phyloP scores from a whole-genome alignment of 2,113 vertebrate species.

The Psittacus erithacus region DNA sequence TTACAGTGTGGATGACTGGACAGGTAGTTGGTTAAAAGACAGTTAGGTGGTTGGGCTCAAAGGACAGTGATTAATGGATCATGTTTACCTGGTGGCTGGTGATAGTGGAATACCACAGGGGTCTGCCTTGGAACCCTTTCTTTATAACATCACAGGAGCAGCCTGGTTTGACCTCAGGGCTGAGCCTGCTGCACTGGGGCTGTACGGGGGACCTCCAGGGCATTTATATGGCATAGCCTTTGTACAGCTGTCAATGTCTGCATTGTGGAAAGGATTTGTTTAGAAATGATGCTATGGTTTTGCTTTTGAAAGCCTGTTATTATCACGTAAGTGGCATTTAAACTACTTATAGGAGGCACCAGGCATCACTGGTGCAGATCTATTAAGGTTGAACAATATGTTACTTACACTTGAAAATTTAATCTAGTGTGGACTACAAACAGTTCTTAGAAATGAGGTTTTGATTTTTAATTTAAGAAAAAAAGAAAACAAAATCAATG shows the following conservation, averaged over 20 bases:
- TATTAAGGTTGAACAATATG: background rate
- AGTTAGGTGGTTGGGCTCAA: background rate
- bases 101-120: background rate
- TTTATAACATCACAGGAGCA: background rate
- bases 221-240: background rate
- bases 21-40: background rate
- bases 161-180: fast-evolving
- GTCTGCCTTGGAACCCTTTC: background rate
- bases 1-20: background rate
- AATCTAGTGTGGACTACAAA: background rate
- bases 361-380: background rate
- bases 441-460: background rate
- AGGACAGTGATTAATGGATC: background rate
- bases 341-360: background rate
- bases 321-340: background rate
- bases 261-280: background rate
- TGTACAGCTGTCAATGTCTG: background rate
- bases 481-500: background rate
- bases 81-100: background rate
- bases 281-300: background rate
- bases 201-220: background rate
- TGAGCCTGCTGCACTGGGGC: background rate
- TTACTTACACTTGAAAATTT: background rate
- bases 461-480: background rate
- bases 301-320: background rate